These are phyloP conservation scores for Rutilus rutilus DNA, from an alignment of 2,113 vertebrate genomes.

Conservation along the genomic window DNA sequence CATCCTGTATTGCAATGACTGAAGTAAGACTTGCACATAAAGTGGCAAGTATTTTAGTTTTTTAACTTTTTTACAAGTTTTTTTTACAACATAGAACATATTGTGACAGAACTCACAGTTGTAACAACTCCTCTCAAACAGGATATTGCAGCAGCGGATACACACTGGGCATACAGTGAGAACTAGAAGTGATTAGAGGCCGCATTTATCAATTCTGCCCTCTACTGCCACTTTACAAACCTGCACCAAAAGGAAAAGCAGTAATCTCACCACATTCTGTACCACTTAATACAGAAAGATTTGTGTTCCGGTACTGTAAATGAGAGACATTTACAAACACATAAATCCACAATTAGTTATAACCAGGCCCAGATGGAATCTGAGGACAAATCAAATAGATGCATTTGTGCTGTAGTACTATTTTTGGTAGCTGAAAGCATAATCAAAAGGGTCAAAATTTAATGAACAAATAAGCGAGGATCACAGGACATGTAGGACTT, in stretches of 20 bases:
- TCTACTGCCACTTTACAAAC: constrained; percentile 5
- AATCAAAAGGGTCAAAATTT: no score
- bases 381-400: background rate
- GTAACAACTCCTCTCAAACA: background rate
- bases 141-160: background rate
- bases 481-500: no score
- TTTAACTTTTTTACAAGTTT: no score
- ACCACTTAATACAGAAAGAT: background rate
- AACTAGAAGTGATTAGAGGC: background rate
- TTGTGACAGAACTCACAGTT: constrained; percentile 3
- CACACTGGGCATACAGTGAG: background rate
- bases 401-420: no score
- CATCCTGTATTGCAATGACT: background rate
- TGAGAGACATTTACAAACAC: background rate
- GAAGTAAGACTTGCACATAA: background rate
- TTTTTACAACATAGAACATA: background rate
- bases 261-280: background rate
- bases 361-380: background rate
- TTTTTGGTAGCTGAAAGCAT: no score
- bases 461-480: no score
- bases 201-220: background rate
- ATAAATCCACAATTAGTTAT: background rate
- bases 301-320: background rate
- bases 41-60: background rate
- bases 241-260: background rate